Percentiles rank a stretch among this genome's conserved stretches.
phyloP scores from a whole-genome alignment of 2,888 invertebrate species.

The Morinoia aosen region DNA sequence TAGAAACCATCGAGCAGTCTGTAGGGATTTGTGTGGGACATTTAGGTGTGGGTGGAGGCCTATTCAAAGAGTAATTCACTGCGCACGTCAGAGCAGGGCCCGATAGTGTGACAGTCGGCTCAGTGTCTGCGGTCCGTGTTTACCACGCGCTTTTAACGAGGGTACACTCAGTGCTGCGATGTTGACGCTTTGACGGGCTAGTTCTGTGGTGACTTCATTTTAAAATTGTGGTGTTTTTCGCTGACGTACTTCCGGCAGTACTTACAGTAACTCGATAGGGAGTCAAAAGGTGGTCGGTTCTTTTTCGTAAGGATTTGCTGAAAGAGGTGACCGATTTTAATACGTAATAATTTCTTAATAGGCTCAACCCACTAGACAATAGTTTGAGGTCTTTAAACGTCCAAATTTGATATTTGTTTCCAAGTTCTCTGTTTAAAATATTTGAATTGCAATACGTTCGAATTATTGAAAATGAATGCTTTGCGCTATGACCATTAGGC shows the following conservation, averaged over 20 bases:
- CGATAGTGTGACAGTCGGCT: neutral
- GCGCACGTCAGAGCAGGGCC: neutral
- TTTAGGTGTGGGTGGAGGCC: neutral
- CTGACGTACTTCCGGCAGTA: neutral
- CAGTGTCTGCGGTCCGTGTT: neutral
- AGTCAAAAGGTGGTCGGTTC: neutral
- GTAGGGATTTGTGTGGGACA: neutral
- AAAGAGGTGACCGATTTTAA: neutral
- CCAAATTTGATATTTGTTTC: neutral
- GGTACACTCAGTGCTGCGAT: neutral
- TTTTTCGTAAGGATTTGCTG: neutral
- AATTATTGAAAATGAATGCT: neutral
- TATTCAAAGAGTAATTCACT: neutral
- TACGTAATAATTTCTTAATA: neutral
- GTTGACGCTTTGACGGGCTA: neutral
- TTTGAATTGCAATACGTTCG: neutral
- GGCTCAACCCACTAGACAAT: neutral
- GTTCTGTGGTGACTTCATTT: neutral
- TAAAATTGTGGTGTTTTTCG: neutral
- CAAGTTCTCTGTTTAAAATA: neutral
- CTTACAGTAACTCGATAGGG: neutral
- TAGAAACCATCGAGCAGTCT: neutral
- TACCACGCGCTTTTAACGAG: neutral
- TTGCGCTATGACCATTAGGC: neutral
- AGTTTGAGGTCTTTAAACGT: neutral